Conservation (phyloP, 2,113 vertebrate species). For the Peromyscus polionotus region DNA sequence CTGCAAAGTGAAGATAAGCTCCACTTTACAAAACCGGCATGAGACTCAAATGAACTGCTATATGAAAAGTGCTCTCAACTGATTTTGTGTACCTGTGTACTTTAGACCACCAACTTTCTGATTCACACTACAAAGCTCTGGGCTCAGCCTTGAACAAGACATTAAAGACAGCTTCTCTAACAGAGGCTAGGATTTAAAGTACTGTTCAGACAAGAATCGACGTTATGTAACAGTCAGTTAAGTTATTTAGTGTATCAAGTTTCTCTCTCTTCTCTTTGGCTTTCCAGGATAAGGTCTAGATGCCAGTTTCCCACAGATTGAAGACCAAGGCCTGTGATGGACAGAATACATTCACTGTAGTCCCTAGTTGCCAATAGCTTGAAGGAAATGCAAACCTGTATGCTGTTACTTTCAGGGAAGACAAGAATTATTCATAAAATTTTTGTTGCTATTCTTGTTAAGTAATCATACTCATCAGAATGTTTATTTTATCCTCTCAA, state of each 20-base stretch:
- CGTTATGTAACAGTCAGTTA: neutral
- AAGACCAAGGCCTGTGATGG: neutral
- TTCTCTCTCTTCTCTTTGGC: conserved; percentile 35
- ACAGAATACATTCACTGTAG: neutral
- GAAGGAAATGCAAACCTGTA: neutral
- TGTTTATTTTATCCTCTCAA: neutral
- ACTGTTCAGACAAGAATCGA: neutral
- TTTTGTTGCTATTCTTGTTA: neutral
- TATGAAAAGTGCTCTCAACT: neutral
- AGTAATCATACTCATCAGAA: neutral
- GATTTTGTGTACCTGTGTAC: neutral
- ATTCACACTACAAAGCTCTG: neutral
- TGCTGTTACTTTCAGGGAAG: neutral
- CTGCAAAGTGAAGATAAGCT: neutral
- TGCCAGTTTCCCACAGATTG: neutral
- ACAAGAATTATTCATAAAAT: neutral
- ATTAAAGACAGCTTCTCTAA: neutral
- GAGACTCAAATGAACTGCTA: neutral
- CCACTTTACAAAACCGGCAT: neutral
- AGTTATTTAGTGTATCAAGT: neutral
- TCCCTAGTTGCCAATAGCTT: neutral
- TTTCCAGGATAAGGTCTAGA: neutral
- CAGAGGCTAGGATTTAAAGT: neutral
- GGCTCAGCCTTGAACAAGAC: neutral
- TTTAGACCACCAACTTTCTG: neutral